Evolutionary conservation across 2,888 invertebrate genomes (phyloP).

Genomic region (Ellobium chinense): DNA sequence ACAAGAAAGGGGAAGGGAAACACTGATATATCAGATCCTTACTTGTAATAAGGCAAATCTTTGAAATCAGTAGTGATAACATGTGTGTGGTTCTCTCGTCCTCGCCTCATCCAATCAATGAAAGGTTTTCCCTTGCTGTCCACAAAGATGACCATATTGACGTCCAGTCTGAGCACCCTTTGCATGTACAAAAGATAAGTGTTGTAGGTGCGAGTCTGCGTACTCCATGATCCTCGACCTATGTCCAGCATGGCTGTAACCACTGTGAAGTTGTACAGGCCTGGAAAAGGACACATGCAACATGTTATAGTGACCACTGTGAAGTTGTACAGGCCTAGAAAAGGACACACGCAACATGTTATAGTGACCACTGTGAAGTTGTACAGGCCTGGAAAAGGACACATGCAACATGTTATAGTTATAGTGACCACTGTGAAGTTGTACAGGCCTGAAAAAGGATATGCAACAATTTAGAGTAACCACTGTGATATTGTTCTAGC

Average conservation of each 20-base stretch:
- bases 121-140: conserved; percentile 47
- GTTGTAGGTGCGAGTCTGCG: conserved; percentile 44
- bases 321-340: too few relatives aligned
- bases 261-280: conserved; percentile 50
- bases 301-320: too few relatives aligned
- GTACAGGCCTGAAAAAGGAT: too few relatives aligned
- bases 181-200: conserved; percentile 50
- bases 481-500: conserved; percentile 50
- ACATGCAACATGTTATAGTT: too few relatives aligned
- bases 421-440: too few relatives aligned
- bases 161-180: conserved; percentile 46
- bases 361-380: conserved; percentile 53
- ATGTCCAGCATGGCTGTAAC: conserved; percentile 52
- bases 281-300: too few relatives aligned
- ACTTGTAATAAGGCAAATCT: conserved; percentile 44
- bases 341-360: too few relatives aligned
- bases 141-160: conserved; percentile 51
- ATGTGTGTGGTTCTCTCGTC: conserved; percentile 36
- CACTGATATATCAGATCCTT: too few relatives aligned
- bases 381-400: conserved; percentile 50
- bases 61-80: conserved; percentile 3
- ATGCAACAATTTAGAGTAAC: too few relatives aligned
- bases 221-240: conserved; percentile 45
- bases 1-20: too few relatives aligned
- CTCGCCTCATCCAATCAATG: conserved; percentile 48